Evolutionary conservation across 2,888 invertebrate species (phyloP), one percentile per base, ranked within the genome.

Genomic region (Agriotes lineatus): DNA sequence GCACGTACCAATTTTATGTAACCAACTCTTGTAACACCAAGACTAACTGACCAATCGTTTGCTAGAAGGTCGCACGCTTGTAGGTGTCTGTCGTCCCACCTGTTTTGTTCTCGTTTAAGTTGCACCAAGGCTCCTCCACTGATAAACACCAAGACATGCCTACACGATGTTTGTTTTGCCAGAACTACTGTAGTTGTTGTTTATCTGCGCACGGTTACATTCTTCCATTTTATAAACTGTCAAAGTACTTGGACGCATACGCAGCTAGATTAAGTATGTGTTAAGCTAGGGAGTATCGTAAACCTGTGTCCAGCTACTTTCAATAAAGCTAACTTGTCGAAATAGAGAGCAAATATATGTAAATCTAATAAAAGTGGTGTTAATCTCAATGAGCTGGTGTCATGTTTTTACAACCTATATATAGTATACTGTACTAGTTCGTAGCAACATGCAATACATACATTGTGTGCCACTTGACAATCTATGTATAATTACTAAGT

Each of bases 391-490:
- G 42, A 42, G 35, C 59, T 59, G 66, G 59, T 66, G 66, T 65
- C 33, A 37, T 66, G 58, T 66, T 59, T 56, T 64, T 57, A 64
- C 64, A 52, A 48, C 39, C 42, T 37, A 67, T 67, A 60, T 44
- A 30, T 39, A 39, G 4, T 33, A 52, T 33, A 33, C 22, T 33
- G 52, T 52, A 52, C 33, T 52, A 52, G 33, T 48, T 65, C 42
- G 65, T 67, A 69, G 61, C 33, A 48, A 52, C 52, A 67, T 70
- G 63, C 67, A 70, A 67, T 67, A 63, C 63, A 57, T 60, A 61
- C 44, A 69, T 69, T 72, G 60, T 72, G 61, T 72, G 70, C 72
- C 67, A 74, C 70, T 73, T 73, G 74, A 74, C 74, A 73, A 73
- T 74, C 74, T 72, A 68, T 73, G 69, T 74, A 72, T 70, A 52